phyloP scores from a whole-genome alignment of 2,888 invertebrate genomes.

The Oscheius onirici region DNA sequence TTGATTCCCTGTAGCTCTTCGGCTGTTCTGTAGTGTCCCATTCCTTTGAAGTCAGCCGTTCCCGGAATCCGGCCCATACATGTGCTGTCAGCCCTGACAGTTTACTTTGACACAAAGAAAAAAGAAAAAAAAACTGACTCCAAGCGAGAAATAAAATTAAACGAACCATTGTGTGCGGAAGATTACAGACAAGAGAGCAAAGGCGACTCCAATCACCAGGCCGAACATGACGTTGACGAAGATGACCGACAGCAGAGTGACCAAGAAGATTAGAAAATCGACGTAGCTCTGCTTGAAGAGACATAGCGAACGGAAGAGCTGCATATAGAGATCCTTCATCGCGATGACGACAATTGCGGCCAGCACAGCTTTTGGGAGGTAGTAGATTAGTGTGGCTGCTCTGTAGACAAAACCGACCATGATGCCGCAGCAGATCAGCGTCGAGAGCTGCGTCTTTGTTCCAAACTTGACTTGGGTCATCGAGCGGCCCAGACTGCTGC shows the following conservation, averaged over 20 bases:
- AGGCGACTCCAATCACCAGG: slow-evolving; percentile 80
- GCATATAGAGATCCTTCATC: slow-evolving; percentile 60
- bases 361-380: slow-evolving; percentile 61
- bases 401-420: too few relatives aligned
- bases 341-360: slow-evolving; percentile 63
- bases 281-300: slow-evolving; percentile 47
- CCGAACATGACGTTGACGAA: slow-evolving; percentile 85
- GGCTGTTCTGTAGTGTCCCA: slow-evolving; percentile 57
- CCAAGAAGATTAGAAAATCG: slow-evolving; percentile 79
- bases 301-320: slow-evolving; percentile 40
- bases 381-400: too few relatives aligned
- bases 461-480: slow-evolving; percentile 70
- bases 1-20: slow-evolving; percentile 67
- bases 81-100: slow-evolving; percentile 67
- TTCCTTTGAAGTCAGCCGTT: slow-evolving; percentile 72
- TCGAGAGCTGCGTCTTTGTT: slow-evolving; percentile 55
- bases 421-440: slow-evolving; percentile 49
- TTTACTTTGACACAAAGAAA: too few relatives aligned
- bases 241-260: slow-evolving; percentile 82
- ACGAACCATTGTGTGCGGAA: slow-evolving; percentile 76
- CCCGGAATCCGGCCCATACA: slow-evolving; percentile 72
- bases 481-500: slow-evolving; percentile 71
- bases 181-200: slow-evolving; percentile 82
- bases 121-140: background rate
- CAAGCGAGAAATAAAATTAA: too few relatives aligned